phyloP scores from a whole-genome alignment of 35 echinoderm and acorn worm species.

The Lytechinus variegatus region DNA sequence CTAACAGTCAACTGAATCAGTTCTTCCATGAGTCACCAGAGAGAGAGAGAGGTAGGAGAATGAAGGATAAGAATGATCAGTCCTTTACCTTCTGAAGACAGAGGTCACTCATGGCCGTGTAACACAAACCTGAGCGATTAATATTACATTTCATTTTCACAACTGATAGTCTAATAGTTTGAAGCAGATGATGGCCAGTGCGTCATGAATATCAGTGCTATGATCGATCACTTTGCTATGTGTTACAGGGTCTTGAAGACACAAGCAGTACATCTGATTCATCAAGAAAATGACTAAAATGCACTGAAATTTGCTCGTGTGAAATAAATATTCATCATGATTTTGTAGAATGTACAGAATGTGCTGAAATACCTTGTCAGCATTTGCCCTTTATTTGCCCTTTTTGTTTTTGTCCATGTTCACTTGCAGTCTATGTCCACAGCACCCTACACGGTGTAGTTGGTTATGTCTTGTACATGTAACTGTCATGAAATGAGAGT shows the following conservation, averaged over 20 bases:
- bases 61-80: background rate
- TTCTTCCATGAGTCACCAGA: background rate
- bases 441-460: background rate
- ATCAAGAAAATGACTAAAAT: background rate
- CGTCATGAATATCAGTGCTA: no score
- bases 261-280: background rate
- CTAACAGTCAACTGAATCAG: background rate
- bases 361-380: background rate
- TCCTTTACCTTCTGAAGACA: background rate
- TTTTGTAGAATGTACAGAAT: background rate
- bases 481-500: background rate
- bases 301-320: background rate
- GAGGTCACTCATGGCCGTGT: no score
- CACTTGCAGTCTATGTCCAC: background rate
- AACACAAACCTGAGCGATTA: no score
- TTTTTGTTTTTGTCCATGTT: background rate
- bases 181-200: no score
- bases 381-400: background rate
- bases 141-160: no score
- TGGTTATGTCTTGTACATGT: background rate
- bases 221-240: background rate
- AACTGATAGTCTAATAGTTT: no score
- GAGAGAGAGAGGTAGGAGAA: background rate
- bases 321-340: background rate
- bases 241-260: background rate